Percentiles rank a stretch among this genome's conserved stretches.
These are phyloP conservation scores for Lutjanus campechanus DNA, from an alignment of 2,797 vertebrate species.

Conservation along the genomic window DNA sequence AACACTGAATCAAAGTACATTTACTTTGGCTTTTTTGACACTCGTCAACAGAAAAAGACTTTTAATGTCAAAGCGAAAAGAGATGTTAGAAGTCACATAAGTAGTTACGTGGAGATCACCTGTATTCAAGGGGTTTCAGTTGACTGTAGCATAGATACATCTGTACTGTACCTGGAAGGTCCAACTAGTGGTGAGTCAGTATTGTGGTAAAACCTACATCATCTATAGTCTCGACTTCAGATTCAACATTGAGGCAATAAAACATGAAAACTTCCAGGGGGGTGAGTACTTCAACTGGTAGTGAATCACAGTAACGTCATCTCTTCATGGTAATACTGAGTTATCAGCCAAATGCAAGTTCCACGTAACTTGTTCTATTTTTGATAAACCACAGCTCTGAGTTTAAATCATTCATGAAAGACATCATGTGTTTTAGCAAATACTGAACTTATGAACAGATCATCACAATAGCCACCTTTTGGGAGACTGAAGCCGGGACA, in stretches of 20 bases:
- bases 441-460: neutral
- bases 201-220: constrained; percentile 1
- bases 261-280: neutral
- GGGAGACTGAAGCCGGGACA: constrained; percentile 94
- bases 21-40: neutral
- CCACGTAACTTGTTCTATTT: neutral
- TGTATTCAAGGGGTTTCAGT: neutral
- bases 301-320: too few species aligned
- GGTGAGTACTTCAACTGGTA: neutral
- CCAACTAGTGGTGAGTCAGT: neutral
- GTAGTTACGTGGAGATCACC: neutral
- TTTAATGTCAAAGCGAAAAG: neutral
- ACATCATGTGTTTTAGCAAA: neutral
- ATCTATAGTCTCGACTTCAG: neutral
- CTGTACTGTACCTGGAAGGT: neutral
- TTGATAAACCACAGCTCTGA: neutral
- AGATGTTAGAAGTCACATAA: neutral
- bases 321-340: neutral
- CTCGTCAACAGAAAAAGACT: neutral
- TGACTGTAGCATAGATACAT: neutral
- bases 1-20: neutral
- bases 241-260: neutral
- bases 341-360: neutral
- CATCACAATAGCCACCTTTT: constrained; percentile 86
- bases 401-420: neutral